Evolutionary conservation across 2,888 invertebrate species (phyloP).

Genomic region (Drosophila borborema): DNA sequence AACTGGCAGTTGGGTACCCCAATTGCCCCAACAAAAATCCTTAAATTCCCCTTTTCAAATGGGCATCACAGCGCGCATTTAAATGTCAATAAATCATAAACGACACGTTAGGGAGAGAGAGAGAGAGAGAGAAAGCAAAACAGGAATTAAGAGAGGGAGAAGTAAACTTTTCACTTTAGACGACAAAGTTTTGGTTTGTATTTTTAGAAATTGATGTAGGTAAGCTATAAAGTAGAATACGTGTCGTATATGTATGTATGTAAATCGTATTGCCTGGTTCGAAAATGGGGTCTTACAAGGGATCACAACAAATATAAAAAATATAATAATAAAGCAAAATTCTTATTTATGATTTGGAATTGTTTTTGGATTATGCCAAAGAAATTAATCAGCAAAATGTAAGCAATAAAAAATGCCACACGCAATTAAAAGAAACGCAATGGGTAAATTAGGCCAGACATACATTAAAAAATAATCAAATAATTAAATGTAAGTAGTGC

Average conservation of each 20-base stretch:
- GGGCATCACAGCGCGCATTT: constrained; percentile 45
- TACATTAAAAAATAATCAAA: constrained; percentile 70
- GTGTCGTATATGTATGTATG: constrained; percentile 10
- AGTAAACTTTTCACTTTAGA: constrained; percentile 39
- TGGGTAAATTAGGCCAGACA: constrained; percentile 62
- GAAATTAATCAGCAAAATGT: constrained; percentile 50
- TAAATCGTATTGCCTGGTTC: constrained; percentile 38
- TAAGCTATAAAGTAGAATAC: background rate
- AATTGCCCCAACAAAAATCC: background rate
- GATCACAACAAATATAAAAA: constrained; percentile 57
- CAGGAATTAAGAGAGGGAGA: background rate
- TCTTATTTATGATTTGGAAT: constrained; percentile 49
- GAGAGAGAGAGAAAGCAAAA: background rate
- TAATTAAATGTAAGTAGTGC: constrained; percentile 65
- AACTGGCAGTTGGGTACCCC: constrained; percentile 1
- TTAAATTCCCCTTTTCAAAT: background rate
- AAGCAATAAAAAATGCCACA: constrained; percentile 59
- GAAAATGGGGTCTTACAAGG: constrained; percentile 54
- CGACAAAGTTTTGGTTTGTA: constrained; percentile 44
- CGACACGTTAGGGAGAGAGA: background rate
- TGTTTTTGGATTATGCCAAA: constrained; percentile 28
- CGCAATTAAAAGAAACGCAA: constrained; percentile 54
- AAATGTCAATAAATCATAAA: constrained; percentile 78
- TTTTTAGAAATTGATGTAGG: constrained; percentile 45
- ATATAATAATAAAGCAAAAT: constrained; percentile 21